These are phyloP conservation scores for Smutsia temminckii DNA, from an alignment of 2,797 vertebrate genomes.

Conservation along the genomic window DNA sequence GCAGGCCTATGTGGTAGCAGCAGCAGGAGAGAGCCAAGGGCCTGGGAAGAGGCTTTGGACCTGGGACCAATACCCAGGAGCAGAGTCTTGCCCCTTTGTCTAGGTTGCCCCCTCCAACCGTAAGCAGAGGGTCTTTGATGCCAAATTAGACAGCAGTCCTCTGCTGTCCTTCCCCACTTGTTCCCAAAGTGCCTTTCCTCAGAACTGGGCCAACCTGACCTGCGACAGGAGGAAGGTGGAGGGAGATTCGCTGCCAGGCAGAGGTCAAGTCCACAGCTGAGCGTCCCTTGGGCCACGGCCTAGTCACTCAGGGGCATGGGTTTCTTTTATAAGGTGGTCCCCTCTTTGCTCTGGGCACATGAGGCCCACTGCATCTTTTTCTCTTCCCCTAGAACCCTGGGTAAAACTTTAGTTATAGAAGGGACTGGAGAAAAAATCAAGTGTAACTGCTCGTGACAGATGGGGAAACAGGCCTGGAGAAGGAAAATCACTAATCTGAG, in stretches of 20 bases:
- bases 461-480: not conserved
- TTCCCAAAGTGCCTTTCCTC: conserved; percentile 74
- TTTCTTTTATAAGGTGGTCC: not conserved
- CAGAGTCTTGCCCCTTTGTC: not conserved
- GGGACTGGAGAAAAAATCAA: not conserved
- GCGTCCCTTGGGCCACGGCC: not conserved
- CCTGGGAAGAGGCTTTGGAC: not conserved
- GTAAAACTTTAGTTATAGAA: not conserved
- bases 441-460: not conserved
- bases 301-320: not conserved
- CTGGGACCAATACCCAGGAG: not conserved
- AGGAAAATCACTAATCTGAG: not conserved
- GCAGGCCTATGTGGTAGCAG: not conserved
- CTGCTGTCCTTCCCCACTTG: not conserved
- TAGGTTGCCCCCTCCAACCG: not conserved
- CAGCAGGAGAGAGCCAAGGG: not conserved
- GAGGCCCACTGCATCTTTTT: not conserved
- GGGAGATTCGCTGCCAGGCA: not conserved
- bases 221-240: not conserved
- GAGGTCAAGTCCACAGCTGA: not conserved
- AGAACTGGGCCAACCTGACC: conserved; percentile 25
- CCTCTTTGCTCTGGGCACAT: not conserved
- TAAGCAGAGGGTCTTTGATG: conserved; percentile 27
- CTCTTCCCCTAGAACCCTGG: not conserved
- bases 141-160: conserved; percentile 49